phyloP scores from a whole-genome alignment of 2,797 vertebrate genomes.

The Uromys caudimaculatus region DNA sequence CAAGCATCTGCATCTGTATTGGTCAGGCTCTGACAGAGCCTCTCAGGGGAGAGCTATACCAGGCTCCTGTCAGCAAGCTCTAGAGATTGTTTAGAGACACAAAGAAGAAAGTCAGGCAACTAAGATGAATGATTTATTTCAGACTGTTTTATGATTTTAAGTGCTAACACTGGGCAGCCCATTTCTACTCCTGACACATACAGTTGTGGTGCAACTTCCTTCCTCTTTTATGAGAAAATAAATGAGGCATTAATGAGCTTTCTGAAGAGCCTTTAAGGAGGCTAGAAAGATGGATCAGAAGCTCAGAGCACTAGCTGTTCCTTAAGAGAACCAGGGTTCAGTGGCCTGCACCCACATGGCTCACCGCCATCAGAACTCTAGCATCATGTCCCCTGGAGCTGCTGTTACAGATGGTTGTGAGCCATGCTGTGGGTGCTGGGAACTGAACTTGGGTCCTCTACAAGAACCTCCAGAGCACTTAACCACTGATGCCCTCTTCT shows the following conservation, averaged over 20 bases:
- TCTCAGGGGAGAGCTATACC: no score
- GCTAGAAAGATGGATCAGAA: background rate
- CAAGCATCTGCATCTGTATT: no score
- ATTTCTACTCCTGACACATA: background rate
- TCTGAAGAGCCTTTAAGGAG: background rate
- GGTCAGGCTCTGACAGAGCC: no score
- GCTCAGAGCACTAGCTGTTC: background rate
- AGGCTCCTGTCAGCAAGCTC: no score
- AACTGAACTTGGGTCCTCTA: background rate
- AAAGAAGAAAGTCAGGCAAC: slow-evolving; percentile 63
- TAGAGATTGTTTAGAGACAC: background rate
- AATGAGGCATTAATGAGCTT: slow-evolving; percentile 1
- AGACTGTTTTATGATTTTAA: slow-evolving; percentile 58
- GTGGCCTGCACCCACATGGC: background rate
- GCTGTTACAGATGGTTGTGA: background rate
- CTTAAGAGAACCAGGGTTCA: background rate
- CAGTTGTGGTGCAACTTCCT: background rate
- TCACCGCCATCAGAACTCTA: no score
- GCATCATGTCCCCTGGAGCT: no score
- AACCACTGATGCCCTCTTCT: background rate
- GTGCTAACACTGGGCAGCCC: slow-evolving; percentile 44
- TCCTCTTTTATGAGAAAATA: slow-evolving; percentile 61
- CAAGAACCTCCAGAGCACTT: background rate
- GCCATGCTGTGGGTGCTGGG: background rate
- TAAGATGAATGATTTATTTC: slow-evolving; percentile 39